Evolutionary conservation across 2,888 invertebrate genomes (phyloP), one percentile per base, ranked within the genome.

Genomic region (Synanthedon formicaeformis): DNA sequence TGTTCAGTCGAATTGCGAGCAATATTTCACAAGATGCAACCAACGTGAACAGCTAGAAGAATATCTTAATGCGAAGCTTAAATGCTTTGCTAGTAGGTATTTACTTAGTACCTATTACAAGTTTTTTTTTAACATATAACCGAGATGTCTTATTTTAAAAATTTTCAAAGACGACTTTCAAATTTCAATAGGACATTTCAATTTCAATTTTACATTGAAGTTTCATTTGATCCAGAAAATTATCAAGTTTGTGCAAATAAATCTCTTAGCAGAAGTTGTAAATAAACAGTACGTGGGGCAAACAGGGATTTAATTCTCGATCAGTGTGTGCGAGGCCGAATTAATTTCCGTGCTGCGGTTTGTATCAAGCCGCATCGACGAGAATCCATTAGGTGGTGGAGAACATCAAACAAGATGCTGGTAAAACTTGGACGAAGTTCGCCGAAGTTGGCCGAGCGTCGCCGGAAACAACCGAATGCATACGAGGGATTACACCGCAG

Each of bases 1-100:
- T 48, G 8, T 49, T 4, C 49, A 8, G 3, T 40, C 50, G 34
- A 53, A 49, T 23, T 45, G 11, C 14, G 23, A 51, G 54, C 74
- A 77, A 77, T 80, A 77, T 78, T 76, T 75, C 71, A 71, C 71
- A 66, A 69, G 71, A 72, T 68, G 73, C 69, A 68, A 65, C 65
- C 62, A 60, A 66, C 61, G 66, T 68, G 65, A 64, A 67, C 10
- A 34, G 13, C 45, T 6, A 64, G 64, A 61, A 65, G 65, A 66
- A 71, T 74, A 65, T 67, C 67, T 74, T 73, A 71, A 75, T 71
- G 69, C 66, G 57, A 58, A 63, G 60, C 61, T 61, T 60, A 58
- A 69, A 41, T 12, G 41, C 45, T 13, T 14, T 13, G 45, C 45
- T 14, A 14, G 10, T n/a, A n/a, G n/a, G n/a, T n/a, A n/a, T n/a